Evolutionary conservation across 1,140 invertebrate species (phyloP).

Genomic region (Andrena cerasifolii): DNA sequence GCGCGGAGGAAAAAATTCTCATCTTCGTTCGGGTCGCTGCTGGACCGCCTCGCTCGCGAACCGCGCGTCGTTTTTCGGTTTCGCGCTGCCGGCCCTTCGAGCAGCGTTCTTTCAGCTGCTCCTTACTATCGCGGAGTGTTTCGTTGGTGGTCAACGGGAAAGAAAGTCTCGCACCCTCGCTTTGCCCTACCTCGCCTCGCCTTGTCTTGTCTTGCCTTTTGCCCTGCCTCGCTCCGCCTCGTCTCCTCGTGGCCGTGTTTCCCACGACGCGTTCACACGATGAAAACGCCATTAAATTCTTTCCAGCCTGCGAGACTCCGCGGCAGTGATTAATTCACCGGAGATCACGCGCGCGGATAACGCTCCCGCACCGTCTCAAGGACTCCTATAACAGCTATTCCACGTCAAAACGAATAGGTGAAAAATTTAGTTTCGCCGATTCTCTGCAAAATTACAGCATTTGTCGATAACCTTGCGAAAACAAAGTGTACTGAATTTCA

Average conservation of each 20-base stretch:
- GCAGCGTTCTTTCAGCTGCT: not conserved
- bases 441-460: too few species aligned
- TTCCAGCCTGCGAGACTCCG: conserved; percentile 1
- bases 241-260: not conserved
- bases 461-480: too few species aligned
- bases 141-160: not conserved
- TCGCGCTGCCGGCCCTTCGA: not conserved
- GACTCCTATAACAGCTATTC: not conserved
- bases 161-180: conserved; percentile 15
- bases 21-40: not conserved
- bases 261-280: conserved; percentile 38
- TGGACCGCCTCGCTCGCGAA: not conserved
- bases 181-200: too few species aligned
- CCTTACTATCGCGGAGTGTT: not conserved
- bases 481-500: too few species aligned
- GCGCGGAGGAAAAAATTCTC: not conserved
- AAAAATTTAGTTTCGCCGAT: too few species aligned
- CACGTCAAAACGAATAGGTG: too few species aligned
- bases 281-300: conserved; percentile 45
- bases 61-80: not conserved
- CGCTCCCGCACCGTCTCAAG: conserved; percentile 39
- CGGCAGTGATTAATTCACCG: conserved; percentile 40
- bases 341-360: conserved; percentile 32
- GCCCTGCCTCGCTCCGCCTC: too few species aligned
- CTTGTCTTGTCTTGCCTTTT: too few species aligned